Evolutionary conservation across 2,113 vertebrate species (phyloP).

Genomic region (Engystomops pustulosus): DNA sequence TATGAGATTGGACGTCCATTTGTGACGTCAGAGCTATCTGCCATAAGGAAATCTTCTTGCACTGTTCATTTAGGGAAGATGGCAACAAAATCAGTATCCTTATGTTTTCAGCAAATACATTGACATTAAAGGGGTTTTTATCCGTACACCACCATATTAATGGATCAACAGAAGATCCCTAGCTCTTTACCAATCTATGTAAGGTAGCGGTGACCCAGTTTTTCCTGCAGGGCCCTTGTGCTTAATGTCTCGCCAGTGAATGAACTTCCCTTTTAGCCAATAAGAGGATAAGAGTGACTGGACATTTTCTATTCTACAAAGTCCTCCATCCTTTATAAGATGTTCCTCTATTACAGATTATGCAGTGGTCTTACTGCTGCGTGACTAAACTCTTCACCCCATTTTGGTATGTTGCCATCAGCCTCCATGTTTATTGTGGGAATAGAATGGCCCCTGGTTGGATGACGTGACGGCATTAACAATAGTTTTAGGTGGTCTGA

Average conservation of each 20-base stretch:
- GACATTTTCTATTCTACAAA: neutral
- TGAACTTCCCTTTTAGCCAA: neutral
- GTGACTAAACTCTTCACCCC: conserved; percentile 13
- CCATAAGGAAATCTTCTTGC: too few relatives aligned
- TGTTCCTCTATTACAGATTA: neutral
- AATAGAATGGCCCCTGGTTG: conserved; percentile 13
- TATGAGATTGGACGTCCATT: too few relatives aligned
- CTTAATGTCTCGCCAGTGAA: neutral
- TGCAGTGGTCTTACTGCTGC: neutral
- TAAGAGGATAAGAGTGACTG: neutral
- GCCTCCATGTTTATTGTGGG: conserved; percentile 24
- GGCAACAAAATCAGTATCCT: too few relatives aligned
- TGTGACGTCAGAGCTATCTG: too few relatives aligned
- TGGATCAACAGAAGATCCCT: too few relatives aligned
- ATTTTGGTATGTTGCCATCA: conserved; percentile 8
- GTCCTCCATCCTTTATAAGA: neutral
- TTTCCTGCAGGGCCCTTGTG: too few relatives aligned
- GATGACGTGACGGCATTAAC: neutral
- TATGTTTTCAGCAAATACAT: too few relatives aligned
- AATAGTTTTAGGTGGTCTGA: conserved; percentile 34
- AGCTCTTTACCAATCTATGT: too few relatives aligned
- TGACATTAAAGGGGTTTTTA: too few relatives aligned
- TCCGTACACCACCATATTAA: too few relatives aligned
- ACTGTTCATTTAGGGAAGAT: too few relatives aligned
- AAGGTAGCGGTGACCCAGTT: too few relatives aligned